phyloP scores from a whole-genome alignment of 1,140 invertebrate species.

The Oreohelix idahoensis region DNA sequence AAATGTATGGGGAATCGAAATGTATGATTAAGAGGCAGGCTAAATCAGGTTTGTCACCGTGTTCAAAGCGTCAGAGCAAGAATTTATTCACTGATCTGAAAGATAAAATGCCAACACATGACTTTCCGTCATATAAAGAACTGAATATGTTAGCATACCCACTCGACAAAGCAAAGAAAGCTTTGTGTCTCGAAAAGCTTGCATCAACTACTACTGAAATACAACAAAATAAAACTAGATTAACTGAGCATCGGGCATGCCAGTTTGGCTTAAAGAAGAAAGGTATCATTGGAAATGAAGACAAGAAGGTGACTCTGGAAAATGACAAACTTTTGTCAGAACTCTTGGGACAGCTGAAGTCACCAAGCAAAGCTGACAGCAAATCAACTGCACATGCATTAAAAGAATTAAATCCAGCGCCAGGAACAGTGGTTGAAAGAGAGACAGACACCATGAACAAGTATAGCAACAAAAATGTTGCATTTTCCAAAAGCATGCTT shows the following conservation, averaged over 20 bases:
- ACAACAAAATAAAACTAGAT: neutral
- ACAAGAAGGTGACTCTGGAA: neutral
- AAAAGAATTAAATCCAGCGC: neutral
- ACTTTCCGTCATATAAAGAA: neutral
- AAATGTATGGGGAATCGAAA: constrained; percentile 8
- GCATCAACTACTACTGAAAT: neutral
- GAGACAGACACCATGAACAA: neutral
- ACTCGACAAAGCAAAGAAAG: constrained; percentile 2
- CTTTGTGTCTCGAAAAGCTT: neutral
- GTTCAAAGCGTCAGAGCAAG: constrained; percentile 3
- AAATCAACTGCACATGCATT: neutral
- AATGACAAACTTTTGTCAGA: constrained; percentile 26
- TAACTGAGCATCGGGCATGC: constrained; percentile 7
- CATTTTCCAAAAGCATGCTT: neutral
- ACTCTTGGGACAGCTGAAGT: constrained; percentile 2
- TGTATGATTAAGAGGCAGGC: constrained; percentile 15
- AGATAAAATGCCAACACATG: neutral
- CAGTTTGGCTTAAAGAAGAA: constrained; percentile 27
- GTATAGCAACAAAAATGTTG: neutral
- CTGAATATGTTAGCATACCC: neutral
- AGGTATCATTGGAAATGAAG: neutral
- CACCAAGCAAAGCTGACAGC: neutral
- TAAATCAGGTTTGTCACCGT: constrained; percentile 22
- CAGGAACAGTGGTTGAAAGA: neutral
- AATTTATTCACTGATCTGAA: neutral